These are phyloP conservation scores for Cremastinae sp. DNA, from an alignment of 2,888 invertebrate species.

Conservation along the genomic window DNA sequence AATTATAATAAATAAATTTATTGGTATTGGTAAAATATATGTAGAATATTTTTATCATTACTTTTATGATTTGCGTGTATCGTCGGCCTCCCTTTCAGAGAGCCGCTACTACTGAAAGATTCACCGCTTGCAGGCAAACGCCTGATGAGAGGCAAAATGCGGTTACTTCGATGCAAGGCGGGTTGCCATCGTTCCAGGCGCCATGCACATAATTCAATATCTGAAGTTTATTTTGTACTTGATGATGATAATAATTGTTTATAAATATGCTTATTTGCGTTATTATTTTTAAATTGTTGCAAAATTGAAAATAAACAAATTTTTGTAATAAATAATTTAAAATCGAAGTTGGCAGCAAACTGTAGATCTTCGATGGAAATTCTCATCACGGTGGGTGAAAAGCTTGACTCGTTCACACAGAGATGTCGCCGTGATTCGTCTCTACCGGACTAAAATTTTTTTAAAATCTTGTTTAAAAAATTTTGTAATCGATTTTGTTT, in stretches of 20 bases:
- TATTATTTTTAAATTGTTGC: not conserved
- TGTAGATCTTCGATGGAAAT: not conserved
- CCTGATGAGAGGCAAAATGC: too few relatives aligned
- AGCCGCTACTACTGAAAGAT: too few relatives aligned
- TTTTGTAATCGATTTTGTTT: not conserved
- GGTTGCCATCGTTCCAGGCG: constrained; percentile 42
- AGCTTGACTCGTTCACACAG: not conserved
- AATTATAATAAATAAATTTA: too few relatives aligned
- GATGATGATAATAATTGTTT: not conserved
- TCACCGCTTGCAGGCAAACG: too few relatives aligned
- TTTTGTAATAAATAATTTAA: constrained; percentile 9
- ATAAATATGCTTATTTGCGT: not conserved
- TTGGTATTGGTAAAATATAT: too few relatives aligned
- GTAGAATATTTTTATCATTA: too few relatives aligned
- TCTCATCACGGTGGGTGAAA: not conserved
- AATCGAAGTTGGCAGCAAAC: not conserved
- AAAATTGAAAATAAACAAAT: too few relatives aligned
- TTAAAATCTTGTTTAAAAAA: not conserved
- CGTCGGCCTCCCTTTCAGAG: too few relatives aligned
- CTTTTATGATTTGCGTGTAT: not conserved
- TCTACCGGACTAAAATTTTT: not conserved
- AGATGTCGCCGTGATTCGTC: constrained; percentile 15
- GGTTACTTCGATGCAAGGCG: constrained; percentile 25
- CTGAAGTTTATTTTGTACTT: not conserved
- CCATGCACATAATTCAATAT: not conserved